phyloP scores from a whole-genome alignment of 2,113 vertebrate species.

The Passer domesticus region DNA sequence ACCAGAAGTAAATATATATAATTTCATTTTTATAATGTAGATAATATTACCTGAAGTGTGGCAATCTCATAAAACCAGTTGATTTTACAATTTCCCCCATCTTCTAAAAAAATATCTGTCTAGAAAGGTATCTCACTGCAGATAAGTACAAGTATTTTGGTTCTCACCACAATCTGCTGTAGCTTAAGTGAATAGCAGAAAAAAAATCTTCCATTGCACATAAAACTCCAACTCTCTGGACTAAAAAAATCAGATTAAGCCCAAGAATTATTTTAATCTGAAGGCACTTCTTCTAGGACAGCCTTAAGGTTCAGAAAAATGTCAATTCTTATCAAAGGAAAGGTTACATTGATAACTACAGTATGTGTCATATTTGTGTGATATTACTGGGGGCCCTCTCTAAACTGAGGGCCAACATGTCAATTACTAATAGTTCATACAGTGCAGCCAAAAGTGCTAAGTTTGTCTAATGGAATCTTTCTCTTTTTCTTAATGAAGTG shows the following conservation, averaged over 20 bases:
- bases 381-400: not conserved
- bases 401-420: not conserved
- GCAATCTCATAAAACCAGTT: not conserved
- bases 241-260: not conserved
- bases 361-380: not conserved
- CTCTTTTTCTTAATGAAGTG: not conserved
- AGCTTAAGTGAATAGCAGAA: not conserved
- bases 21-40: not conserved
- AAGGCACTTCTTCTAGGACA: not conserved
- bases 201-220: not conserved
- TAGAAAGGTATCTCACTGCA: not conserved
- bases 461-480: not conserved
- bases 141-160: fast-evolving
- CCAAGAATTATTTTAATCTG: not conserved
- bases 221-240: not conserved
- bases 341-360: not conserved
- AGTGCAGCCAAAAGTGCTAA: not conserved
- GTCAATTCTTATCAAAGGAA: not conserved
- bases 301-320: not conserved
- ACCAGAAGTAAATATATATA: not conserved
- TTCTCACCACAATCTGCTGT: not conserved
- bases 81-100: not conserved
- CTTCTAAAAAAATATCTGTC: not conserved
- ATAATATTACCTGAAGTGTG: not conserved
- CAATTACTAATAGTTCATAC: not conserved